Base-by-base conservation (phyloP, 1,140 invertebrate genomes). In the Himalopsyche phryganea region DNA sequence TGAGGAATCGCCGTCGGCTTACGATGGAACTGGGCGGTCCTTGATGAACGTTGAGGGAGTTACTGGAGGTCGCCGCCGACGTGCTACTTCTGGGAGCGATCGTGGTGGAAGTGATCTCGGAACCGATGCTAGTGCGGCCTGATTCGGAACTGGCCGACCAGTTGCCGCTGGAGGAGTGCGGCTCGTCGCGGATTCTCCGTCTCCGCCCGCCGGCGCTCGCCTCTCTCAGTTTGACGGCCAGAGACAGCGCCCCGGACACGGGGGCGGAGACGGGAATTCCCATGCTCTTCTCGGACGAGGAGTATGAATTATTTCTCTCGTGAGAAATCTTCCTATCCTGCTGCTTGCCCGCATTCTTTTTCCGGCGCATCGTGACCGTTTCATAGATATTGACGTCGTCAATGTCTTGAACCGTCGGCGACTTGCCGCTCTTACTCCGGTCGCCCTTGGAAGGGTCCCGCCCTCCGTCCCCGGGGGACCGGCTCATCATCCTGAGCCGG, bases 71-170 rank as follows among this genome's bases (percentile, higher is more conserved):
- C 40, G 79, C 80, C 11, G 79, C 76, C 23, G 81, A 87, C 66
- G 84, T 85, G 6, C 84, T 81, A 50, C 83, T 85, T 72, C 83
- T 85, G 7, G 85, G 84, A 66, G 89, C 86, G 28, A 87, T 85
- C 9, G 83, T 83, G 3, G 82, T 82, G 0, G 81, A 82, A 6
- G 86, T 88, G n/a, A 88, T 88, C 77, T 90, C 87, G 58, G 87
- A 90, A 55, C 86, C 87, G 60, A 89, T 88, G 50, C 87, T 89
- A 15, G 91, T 90, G 54, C 91, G 78, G 35, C 91, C 92, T 61
- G 89, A 94, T 71, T 91, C 89, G 0, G 90, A 94, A 66, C 90
- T 92, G 32, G 90, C 91, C 66, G 90, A 93, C 94, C 94, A 96
- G 72, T 96, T 95, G 41, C 94, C 94, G 57, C 90, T 92, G 38